Base-by-base conservation (phyloP, 1,140 invertebrate species). In the Trachelipus rathkii region DNA sequence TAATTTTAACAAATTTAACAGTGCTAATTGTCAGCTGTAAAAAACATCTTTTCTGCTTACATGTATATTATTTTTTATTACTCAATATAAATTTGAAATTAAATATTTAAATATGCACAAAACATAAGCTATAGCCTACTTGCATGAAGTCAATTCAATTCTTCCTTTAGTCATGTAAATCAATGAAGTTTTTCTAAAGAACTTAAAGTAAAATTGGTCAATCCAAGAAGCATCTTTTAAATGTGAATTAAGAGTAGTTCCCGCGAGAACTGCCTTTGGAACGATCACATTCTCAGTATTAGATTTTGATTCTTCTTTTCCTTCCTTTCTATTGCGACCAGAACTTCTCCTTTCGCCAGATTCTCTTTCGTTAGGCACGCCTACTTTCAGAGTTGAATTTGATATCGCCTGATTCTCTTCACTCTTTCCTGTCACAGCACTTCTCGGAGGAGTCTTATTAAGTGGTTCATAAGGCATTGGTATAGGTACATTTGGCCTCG, bases 141-240 rank as follows among this genome's bases (percentile, higher is more conserved):
- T 60, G 50, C 50, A 60, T 60, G 11, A 13, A 60, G 11, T 60
- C 19, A 60, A 19, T 60, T 60, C 50, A 60, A 60, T 60, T 60
- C 50, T 60, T 60, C 50, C 50, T 60, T 60, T 60, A 0, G 50
- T 60, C 50, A 60, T 60, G 8, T 60, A 60, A 8, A 60, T 60
- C 11, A 60, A 19, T 15, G 50, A 60, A 13, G 50, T 19, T 60
- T 60, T 60, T 8, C 50, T 60, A 13, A 60, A 60, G 50, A 60
- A 60, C 50, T 60, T 60, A 19, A 60, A 60, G 11, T 19, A 15
- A 15, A 60, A 15, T 60, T 60, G 11, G 8, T 60, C 50, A 60
- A 60, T 60, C 50, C 50, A 60, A 60, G 50, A 60, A 60, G 50
- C 50, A 60, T 60, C 50, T 60, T 60, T 60, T 19, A 60, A 19